Base-by-base conservation (phyloP, 30 jellyfish, hydroid and myxozoan species). In the Nemopilema nomurai region DNA sequence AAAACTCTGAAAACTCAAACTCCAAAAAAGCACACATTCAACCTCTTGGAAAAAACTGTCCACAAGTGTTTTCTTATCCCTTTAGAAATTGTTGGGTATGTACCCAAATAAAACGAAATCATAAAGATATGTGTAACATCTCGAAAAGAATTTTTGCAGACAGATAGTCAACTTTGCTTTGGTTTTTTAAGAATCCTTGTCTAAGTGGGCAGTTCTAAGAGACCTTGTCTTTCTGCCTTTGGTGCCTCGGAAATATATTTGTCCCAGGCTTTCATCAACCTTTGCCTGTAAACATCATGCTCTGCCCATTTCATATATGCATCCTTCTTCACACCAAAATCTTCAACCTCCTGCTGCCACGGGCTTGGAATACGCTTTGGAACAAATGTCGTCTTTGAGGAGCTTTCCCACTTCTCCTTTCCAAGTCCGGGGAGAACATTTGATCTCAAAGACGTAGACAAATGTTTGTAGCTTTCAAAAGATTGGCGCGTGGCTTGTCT, bases 381-480 rank as follows among this genome's bases (percentile, higher is more conserved):
- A 1, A 26, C 69, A 32, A 1, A 81, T 1, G 85, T 28, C 25
- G 71, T 65, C 51, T 80, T 81, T 24, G 78, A 50, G 6, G 87
- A 76, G 81, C 91, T 80, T 72, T 76, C 77, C 96, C 96, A 89
- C 21, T 49, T 24, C 8, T 49, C 76, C 30, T 89, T 80, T 23
- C 96, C 96, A 0, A 63, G 23, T 16, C 96, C 96, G 50, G 96
- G 96, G 53, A 89, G 53, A n/a, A 80, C 91, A 27, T 89, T 89
- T 0, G 90, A 89, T 23, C 96, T 75, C 26, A 81, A 51, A 27
- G 90, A 81, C 23, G 53, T 71, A 0, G 96, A 89, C 28, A 89
- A 69, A 33, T 80, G 86, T 8, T 80, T 74, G 70, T 89, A 89
- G 4, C 92, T 77, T 20, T 49, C 53, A 0, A 16, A 18, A 26